Base-by-base conservation (phyloP, 2,113 vertebrate species). In the Osmerus mordax region DNA sequence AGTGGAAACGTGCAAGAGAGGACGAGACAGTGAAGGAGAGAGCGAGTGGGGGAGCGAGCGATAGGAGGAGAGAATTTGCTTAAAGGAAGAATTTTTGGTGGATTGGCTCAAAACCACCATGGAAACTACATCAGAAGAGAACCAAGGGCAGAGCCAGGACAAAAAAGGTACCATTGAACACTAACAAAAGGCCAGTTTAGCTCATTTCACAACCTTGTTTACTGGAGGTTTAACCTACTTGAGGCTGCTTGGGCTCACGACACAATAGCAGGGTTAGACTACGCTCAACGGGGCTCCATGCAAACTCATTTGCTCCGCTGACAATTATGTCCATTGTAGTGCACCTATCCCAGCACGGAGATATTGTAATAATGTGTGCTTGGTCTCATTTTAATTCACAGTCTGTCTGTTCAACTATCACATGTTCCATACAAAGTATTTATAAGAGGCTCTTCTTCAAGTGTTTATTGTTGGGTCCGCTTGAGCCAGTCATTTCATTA, bases 71-170 rank as follows among this genome's bases (percentile, higher is more conserved):
- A 92, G 87, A 91, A 87, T 90, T 89, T 90, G 86, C 82, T 90
- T 86, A 88, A 92, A 86, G 84, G 90, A 86, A 81, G 90, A 91
- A 94, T 96, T 96, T 96, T 95, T 95, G 91, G 92, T 94, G 91
- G 90, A 94, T 93, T 89, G 92, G 92, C 94, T 94, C 92, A 94
- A 95, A 92, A 91, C 93, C 93, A 90, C 93, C 93, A 97, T 98
- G 96, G 96, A 97, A 95, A 95, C 94, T 93, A 88, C 92, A 89
- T 91, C 93, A 76, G 95, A 95, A 84, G 95, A 95, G 90, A 95
- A 91, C 89, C 91, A 92, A 85, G 94, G 95, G 91, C 92, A 93
- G 93, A 94, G 90, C 91, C 94, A 89, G 91, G 93, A 97, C 88
- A 95, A 94, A 94, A 94, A 93, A 95, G 94, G 93, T 94, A 95